These are phyloP conservation scores for Dryoscopus gambensis DNA, from an alignment of 2,113 vertebrate species.

Conservation along the genomic window DNA sequence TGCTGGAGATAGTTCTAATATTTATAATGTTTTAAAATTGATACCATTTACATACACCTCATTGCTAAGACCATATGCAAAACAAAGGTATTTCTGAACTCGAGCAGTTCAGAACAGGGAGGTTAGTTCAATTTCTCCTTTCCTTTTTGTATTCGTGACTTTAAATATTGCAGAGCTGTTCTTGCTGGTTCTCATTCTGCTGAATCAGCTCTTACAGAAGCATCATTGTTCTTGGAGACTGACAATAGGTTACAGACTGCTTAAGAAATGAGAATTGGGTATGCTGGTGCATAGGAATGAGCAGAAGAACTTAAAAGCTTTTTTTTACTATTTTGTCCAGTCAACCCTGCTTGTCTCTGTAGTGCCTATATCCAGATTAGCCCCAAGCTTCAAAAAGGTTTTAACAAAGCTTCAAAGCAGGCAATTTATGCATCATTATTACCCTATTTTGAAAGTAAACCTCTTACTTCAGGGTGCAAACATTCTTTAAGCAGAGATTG, in stretches of 20 bases:
- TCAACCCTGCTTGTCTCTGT: neutral
- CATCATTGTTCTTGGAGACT: conserved; percentile 18
- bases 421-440: neutral
- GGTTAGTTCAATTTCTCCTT: neutral
- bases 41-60: neutral
- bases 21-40: neutral
- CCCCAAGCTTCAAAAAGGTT: conserved; percentile 15
- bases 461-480: neutral
- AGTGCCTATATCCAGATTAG: conserved; percentile 3
- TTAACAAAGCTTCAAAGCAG: conserved; percentile 5
- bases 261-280: conserved; percentile 30
- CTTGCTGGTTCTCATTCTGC: neutral
- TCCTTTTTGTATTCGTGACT: neutral
- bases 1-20: neutral
- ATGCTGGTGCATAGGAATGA: conserved; percentile 1
- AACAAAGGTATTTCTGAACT: neutral
- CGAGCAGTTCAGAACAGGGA: neutral
- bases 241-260: conserved; percentile 19
- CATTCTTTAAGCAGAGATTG: neutral
- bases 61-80: neutral
- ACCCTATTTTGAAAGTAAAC: neutral
- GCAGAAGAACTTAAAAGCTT: neutral
- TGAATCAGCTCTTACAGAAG: conserved; percentile 20
- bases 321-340: neutral
- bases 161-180: neutral